Conservation (phyloP, 2,888 invertebrate species). For the Phortica magna region DNA sequence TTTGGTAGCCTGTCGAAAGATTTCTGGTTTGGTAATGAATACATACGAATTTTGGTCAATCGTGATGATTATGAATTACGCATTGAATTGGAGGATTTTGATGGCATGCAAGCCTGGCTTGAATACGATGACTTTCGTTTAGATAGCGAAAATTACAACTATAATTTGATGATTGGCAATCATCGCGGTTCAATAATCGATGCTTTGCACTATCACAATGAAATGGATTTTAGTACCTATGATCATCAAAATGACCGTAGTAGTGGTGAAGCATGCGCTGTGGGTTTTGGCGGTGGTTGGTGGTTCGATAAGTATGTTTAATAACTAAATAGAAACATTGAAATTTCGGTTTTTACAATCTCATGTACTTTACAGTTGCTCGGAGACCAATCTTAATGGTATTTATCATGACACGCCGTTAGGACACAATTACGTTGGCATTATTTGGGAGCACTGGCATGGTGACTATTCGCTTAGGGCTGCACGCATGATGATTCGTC, state of each 20-base stretch:
- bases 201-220: slow-evolving; percentile 80
- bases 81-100: slow-evolving; percentile 80
- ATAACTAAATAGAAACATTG: background rate
- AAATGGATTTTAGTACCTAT: slow-evolving; percentile 77
- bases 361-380: slow-evolving; percentile 77
- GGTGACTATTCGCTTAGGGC: slow-evolving; percentile 80
- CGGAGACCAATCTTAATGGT: slow-evolving; percentile 81
- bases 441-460: slow-evolving; percentile 81
- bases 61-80: slow-evolving; percentile 77
- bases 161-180: slow-evolving; percentile 78
- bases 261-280: slow-evolving; percentile 79
- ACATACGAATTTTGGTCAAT: slow-evolving; percentile 78
- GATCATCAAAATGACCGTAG: slow-evolving; percentile 79
- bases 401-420: slow-evolving; percentile 77
- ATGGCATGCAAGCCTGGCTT: slow-evolving; percentile 78
- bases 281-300: slow-evolving; percentile 81
- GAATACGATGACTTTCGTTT: slow-evolving; percentile 79
- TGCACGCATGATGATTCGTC: slow-evolving; percentile 78
- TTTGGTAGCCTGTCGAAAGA: slow-evolving; percentile 80
- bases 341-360: background rate
- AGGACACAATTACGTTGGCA: slow-evolving; percentile 79
- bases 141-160: slow-evolving; percentile 77
- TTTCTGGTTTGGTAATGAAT: slow-evolving; percentile 82
- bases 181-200: slow-evolving; percentile 80
- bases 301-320: slow-evolving; percentile 80